A percentile compares a stretch with the other conserved stretches of the same genome.
Conservation (phyloP, 2,797 vertebrate genomes). For the Melanotaenia boesemani region DNA sequence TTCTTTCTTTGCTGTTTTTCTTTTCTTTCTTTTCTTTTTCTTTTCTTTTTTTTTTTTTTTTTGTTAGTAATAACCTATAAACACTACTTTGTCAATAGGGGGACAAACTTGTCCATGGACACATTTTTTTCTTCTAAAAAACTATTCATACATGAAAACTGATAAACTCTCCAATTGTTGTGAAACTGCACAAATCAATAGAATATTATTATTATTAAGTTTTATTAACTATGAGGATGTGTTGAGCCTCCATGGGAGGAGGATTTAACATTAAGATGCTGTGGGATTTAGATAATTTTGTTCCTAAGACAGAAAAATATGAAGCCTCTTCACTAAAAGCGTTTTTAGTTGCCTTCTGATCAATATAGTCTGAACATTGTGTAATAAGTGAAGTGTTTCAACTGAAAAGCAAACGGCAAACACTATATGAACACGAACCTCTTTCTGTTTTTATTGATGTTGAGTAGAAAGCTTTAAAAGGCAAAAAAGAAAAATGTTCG, state of each 20-base stretch:
- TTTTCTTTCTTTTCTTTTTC: too few species aligned
- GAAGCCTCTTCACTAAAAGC: background rate
- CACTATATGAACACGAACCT: background rate
- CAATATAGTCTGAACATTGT: background rate
- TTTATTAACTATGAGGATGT: background rate
- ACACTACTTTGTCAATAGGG: too few species aligned
- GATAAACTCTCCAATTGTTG: background rate
- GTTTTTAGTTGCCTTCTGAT: background rate
- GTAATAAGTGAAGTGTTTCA: background rate
- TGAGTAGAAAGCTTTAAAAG: background rate
- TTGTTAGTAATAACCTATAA: too few species aligned
- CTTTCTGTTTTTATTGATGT: background rate
- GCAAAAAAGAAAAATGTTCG: background rate
- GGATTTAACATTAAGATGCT: background rate
- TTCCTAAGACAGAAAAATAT: background rate
- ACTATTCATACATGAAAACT: too few species aligned
- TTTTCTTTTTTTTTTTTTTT: too few species aligned
- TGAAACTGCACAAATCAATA: background rate
- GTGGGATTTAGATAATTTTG: background rate
- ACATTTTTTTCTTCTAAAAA: too few species aligned
- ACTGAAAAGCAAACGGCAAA: background rate
- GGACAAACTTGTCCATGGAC: too few species aligned
- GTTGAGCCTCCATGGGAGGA: background rate
- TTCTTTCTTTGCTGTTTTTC: too few species aligned
- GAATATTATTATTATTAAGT: background rate